phyloP scores from a whole-genome alignment of 2,888 invertebrate species.

The Melanophora roralis region DNA sequence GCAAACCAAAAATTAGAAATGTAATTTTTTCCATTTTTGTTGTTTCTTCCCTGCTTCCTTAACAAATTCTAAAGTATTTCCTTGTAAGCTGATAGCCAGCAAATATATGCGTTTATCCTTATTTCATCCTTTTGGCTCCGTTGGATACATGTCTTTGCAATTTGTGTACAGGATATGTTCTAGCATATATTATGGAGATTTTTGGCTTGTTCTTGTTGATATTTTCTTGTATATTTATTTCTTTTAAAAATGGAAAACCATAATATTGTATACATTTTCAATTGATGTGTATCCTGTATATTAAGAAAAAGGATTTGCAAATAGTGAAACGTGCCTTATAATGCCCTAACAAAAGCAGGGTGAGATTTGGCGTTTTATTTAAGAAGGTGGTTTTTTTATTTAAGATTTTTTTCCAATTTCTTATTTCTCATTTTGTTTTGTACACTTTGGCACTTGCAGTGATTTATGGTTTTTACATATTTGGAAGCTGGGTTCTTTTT shows the following conservation, averaged over 20 bases:
- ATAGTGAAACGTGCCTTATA: conserved; percentile 45
- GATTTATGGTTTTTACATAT: conserved; percentile 74
- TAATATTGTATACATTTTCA: conserved; percentile 53
- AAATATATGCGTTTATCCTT: conserved; percentile 27
- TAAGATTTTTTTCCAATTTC: conserved; percentile 44
- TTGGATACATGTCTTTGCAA: conserved; percentile 71
- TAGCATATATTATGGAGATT: conserved; percentile 77
- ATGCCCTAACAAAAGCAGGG: background rate
- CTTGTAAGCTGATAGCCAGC: conserved; percentile 23
- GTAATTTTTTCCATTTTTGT: conserved; percentile 4
- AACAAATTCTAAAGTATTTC: conserved; percentile 12
- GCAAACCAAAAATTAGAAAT: conserved; percentile 21
- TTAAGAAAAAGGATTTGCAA: conserved; percentile 70
- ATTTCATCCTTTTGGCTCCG: conserved; percentile 30
- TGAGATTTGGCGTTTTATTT: background rate
- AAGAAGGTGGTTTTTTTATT: conserved; percentile 38
- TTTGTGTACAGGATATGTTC: conserved; percentile 77
- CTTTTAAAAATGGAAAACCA: conserved; percentile 56
- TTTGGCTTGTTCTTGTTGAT: conserved; percentile 47
- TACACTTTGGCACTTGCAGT: conserved; percentile 72
- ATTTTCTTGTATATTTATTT: conserved; percentile 20
- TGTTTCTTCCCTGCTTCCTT: background rate
- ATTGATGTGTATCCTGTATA: conserved; percentile 59
- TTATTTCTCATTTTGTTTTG: conserved; percentile 42
- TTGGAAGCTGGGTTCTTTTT: conserved; percentile 64